These are phyloP conservation scores for Anabacerthia variegaticeps DNA, from an alignment of 2,797 vertebrate genomes.

Conservation along the genomic window DNA sequence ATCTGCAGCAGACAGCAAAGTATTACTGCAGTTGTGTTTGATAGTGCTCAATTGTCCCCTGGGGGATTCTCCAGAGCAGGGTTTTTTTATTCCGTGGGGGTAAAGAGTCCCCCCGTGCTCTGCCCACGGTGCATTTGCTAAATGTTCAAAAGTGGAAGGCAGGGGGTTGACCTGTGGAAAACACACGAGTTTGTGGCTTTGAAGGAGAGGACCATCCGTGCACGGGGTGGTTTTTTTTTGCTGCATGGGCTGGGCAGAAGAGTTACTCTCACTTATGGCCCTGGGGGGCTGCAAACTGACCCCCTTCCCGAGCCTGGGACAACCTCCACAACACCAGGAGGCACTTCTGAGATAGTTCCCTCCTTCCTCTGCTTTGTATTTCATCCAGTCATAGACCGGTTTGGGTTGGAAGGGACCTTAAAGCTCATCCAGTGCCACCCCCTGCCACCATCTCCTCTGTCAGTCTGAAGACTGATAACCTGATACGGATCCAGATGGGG, in stretches of 20 bases:
- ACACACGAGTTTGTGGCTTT: neutral
- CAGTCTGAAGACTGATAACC: neutral
- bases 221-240: neutral
- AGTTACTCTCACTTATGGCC: neutral
- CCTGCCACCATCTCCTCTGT: neutral
- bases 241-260: neutral
- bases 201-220: neutral
- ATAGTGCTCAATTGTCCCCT: constrained; percentile 69
- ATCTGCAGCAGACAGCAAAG: constrained; percentile 68
- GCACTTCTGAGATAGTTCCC: neutral
- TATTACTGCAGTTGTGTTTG: constrained; percentile 71
- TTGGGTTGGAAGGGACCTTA: neutral
- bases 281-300: neutral
- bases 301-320: accelerated
- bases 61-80: constrained; percentile 34
- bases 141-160: constrained; percentile 38
- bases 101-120: neutral
- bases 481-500: neutral
- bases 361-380: neutral
- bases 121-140: neutral
- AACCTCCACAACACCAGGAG: neutral
- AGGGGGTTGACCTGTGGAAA: neutral
- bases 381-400: neutral
- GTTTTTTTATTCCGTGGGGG: neutral
- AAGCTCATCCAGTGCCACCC: neutral